Evolutionary conservation across 2,113 vertebrate species (phyloP), one percentile per base, ranked within the genome.

Genomic region (Bubo bubo): DNA sequence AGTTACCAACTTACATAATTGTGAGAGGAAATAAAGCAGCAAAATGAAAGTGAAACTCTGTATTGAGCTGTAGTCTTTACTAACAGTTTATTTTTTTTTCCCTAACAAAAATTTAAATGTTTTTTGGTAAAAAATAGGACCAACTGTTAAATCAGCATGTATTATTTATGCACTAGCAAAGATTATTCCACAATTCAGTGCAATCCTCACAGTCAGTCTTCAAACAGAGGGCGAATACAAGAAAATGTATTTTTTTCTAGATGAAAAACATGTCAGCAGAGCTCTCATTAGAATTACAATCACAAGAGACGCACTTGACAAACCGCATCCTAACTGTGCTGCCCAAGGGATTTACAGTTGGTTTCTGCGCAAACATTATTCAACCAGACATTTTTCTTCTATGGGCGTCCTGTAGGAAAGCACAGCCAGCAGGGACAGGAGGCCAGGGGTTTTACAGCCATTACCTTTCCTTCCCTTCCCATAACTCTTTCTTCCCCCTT

Each of bases 61-160:
- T 19, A n/a, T 17, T 83, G 58, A 88, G 10, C 4, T 70, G 62
- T 35, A 63, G 63, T 70, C 58, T 88, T 87, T 95, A 68, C 39
- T 85, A 71, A 72, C 8, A 66, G 6, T 81, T 76, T 85, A 45
- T 91, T 74, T 37, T 60, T 60, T 63, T 95, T 96, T 94, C 89
- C 30, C 68, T 91, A 90, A 97, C 94, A 96, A 94, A 97, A 97
- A 88, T 63, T 20, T 95, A 90, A 95, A 95, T 75, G 45, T n/a
- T 96, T 68, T 84, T 67, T 66, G 30, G 6, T 88, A 53, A 76
- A 73, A 77, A 67, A 50, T 35, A 70, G 16, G 37, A 83, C 21
- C 23, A 50, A 56, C 23, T 81, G 60, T 93, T 84, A 96, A 97
- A 79, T 93, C 88, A 95, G 52, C 24, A 35, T 35, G 14, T 76